phyloP scores from a whole-genome alignment of 2,113 vertebrate genomes.

The Sarotherodon lohbergeri region DNA sequence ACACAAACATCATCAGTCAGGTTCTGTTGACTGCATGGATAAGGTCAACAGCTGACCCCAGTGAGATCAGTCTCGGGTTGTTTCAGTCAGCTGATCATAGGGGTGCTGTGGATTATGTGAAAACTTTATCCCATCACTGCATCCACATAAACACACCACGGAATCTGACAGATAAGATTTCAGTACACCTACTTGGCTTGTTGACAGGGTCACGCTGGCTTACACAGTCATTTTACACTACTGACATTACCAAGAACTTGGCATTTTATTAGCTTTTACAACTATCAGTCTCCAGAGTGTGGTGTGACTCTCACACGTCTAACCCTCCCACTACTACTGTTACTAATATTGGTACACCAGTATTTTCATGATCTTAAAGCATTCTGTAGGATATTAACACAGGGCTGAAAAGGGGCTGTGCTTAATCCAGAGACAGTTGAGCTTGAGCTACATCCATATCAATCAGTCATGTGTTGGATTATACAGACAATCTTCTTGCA shows the following conservation, averaged over 20 bases:
- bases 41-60: conserved; percentile 35
- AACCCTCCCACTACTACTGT: neutral
- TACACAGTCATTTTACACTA: neutral
- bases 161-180: neutral
- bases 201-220: neutral
- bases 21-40: conserved; percentile 8
- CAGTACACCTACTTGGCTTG: neutral
- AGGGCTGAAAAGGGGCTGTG: neutral
- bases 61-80: neutral
- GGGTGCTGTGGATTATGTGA: neutral
- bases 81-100: conserved; percentile 25
- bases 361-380: neutral
- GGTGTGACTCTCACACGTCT: neutral
- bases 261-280: neutral
- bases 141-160: neutral
- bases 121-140: neutral
- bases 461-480: neutral
- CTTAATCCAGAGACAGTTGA: neutral
- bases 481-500: neutral
- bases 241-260: neutral
- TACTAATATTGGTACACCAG: neutral
- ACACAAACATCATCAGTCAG: conserved; percentile 15
- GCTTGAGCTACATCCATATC: neutral
- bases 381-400: neutral
- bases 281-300: neutral